Conservation (phyloP, 2,888 invertebrate species). For the Rhopalosiphum nymphaeae region DNA sequence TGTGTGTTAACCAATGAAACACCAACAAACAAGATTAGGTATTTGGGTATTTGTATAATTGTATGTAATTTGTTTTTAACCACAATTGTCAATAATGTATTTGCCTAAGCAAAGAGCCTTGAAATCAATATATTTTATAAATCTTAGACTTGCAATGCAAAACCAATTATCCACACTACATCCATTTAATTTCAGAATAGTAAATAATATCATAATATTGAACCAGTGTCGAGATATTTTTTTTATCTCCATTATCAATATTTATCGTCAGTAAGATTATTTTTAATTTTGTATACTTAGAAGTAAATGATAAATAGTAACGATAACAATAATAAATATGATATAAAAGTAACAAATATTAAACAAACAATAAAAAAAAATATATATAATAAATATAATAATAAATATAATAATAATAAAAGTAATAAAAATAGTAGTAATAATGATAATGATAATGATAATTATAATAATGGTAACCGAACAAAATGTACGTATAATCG, state of each 20-base stretch:
- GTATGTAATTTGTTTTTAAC: not conserved
- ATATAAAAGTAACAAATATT: constrained; percentile 56
- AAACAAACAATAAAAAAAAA: constrained; percentile 31
- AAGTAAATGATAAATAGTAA: not conserved
- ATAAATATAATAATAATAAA: not conserved
- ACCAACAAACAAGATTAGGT: not conserved
- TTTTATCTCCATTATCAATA: not conserved
- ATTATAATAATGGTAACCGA: constrained; percentile 17
- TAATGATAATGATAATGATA: not conserved
- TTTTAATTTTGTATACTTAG: not conserved
- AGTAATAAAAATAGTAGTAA: not conserved
- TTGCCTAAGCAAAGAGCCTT: not conserved
- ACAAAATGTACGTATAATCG: constrained; percentile 15
- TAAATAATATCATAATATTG: not conserved
- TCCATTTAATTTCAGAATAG: not conserved
- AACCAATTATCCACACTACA: not conserved
- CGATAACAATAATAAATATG: not conserved
- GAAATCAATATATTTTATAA: not conserved
- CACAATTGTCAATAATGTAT: not conserved
- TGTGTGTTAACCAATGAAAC: not conserved
- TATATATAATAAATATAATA: not conserved
- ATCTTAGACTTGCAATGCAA: not conserved
- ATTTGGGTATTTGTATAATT: not conserved
- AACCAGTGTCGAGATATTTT: not conserved
- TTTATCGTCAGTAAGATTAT: not conserved